Percentiles rank a stretch among this genome's conserved stretches.
Evolutionary conservation across 2,888 invertebrate genomes (phyloP).

Genomic region (Aleiodes testaceus): DNA sequence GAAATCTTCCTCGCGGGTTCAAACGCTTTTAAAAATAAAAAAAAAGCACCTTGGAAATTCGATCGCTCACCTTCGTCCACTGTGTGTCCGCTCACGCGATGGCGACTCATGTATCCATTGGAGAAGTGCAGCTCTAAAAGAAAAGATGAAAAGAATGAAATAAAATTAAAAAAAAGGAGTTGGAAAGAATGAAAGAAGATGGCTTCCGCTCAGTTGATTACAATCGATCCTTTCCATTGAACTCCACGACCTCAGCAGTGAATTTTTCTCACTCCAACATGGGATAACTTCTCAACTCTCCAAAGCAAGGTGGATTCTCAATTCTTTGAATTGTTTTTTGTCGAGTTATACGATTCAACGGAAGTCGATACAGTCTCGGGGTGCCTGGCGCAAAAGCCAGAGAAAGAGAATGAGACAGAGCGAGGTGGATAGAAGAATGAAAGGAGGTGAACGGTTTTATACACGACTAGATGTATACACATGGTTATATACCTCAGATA

Average conservation of each 20-base stretch:
- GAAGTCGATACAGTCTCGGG: conserved; percentile 23
- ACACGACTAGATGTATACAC: conserved; percentile 37
- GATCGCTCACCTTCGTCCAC: conserved; percentile 55
- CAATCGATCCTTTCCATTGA: conserved; percentile 57
- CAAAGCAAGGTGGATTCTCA: conserved; percentile 18
- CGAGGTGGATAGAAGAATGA: conserved; percentile 39
- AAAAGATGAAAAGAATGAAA: conserved; percentile 9
- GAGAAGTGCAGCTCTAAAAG: conserved; percentile 7
- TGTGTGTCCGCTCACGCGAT: conserved; percentile 57
- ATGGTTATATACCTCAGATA: conserved; percentile 48
- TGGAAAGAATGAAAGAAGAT: conserved; percentile 50
- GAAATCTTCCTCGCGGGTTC: no score
- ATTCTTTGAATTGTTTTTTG: conserved; percentile 32
- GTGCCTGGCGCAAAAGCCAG: no score
- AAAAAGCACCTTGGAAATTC: conserved; percentile 64
- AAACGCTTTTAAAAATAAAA: conserved; percentile 41
- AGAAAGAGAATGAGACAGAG: no score
- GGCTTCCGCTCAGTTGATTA: conserved; percentile 61
- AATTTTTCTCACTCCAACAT: conserved; percentile 12
- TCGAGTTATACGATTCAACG: conserved; percentile 32
- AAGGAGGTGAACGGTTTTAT: conserved; percentile 36
- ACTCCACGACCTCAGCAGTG: conserved; percentile 19
- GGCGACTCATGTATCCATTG: conserved; percentile 32
- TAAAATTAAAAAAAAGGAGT: conserved; percentile 1
- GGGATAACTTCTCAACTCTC: background rate